Conservation (phyloP, 2,888 invertebrate genomes). For the Craniophora ligustri region DNA sequence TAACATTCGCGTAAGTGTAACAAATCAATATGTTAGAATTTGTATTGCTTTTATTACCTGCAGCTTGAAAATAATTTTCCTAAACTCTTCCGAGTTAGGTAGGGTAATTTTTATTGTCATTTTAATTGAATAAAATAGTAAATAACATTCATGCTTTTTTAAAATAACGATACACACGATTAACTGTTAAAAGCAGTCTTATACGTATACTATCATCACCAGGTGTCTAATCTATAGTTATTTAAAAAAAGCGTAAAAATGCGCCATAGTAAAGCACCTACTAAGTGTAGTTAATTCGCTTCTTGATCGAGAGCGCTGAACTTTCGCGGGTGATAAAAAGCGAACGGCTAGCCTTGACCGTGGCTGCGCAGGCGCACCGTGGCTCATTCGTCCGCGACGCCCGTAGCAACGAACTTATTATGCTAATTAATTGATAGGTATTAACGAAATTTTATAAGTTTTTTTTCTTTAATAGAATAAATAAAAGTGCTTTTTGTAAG, state of each 20-base stretch:
- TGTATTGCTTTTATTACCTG: no score
- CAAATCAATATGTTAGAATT: no score
- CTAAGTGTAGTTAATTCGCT: conserved; percentile 48
- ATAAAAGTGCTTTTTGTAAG: conserved; percentile 18
- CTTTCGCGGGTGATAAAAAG: conserved; percentile 79
- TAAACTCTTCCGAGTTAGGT: no score
- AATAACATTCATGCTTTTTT: no score
- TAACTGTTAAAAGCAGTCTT: not conserved
- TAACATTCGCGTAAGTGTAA: no score
- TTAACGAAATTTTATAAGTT: conserved; percentile 37
- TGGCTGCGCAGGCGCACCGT: conserved; percentile 62
- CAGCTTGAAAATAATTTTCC: no score
- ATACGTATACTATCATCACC: not conserved
- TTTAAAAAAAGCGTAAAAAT: conserved; percentile 14
- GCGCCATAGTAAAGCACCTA: conserved; percentile 43
- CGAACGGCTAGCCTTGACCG: conserved; percentile 85
- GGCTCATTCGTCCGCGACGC: conserved; percentile 43
- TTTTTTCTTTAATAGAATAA: conserved; percentile 33
- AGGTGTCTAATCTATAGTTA: not conserved
- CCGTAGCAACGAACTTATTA: conserved; percentile 58
- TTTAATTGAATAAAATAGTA: no score
- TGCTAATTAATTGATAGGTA: conserved; percentile 56
- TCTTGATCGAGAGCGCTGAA: conserved; percentile 76
- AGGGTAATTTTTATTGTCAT: no score
- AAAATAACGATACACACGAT: no score